A percentile compares a stretch with the other conserved stretches of the same genome.
phyloP scores from a whole-genome alignment of 2,797 vertebrate species.

The Sandelia bainsii region DNA sequence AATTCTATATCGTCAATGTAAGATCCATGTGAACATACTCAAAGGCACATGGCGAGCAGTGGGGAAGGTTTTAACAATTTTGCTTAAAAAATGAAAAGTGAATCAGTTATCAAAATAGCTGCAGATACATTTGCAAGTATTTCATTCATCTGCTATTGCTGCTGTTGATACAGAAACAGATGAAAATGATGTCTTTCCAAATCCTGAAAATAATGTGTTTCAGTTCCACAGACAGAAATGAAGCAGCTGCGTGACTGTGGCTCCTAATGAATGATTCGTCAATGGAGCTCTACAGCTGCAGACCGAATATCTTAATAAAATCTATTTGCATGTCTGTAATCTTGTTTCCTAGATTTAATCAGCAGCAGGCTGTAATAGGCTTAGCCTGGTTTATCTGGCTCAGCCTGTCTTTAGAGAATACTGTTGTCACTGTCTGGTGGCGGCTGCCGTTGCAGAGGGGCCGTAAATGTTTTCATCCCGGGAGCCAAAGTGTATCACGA shows the following conservation, averaged over 20 bases:
- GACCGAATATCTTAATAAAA: conserved; percentile 43
- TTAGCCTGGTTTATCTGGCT: conserved; percentile 44
- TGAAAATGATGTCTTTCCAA: too few relatives aligned
- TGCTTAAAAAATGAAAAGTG: too few relatives aligned
- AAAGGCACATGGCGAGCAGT: too few relatives aligned
- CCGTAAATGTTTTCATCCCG: conserved; percentile 17
- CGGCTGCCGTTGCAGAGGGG: conserved; percentile 3
- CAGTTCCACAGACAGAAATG: not conserved
- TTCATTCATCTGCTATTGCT: too few relatives aligned
- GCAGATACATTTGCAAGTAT: too few relatives aligned
- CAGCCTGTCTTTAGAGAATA: conserved; percentile 36
- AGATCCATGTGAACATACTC: too few relatives aligned
- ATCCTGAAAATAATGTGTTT: not conserved
- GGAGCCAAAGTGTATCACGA: conserved; percentile 10
- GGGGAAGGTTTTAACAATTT: too few relatives aligned
- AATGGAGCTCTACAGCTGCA: conserved; percentile 13
- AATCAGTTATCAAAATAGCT: too few relatives aligned
- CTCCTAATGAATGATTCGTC: conserved; percentile 18
- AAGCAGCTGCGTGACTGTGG: not conserved
- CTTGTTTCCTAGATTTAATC: conserved; percentile 45
- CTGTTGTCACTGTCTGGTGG: conserved; percentile 20
- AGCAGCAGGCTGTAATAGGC: conserved; percentile 37
- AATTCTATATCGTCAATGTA: too few relatives aligned
- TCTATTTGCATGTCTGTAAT: conserved; percentile 52
- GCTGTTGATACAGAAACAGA: too few relatives aligned